These are phyloP conservation scores for Agelas oroides DNA, from an alignment of 37 sponge, comb jelly and placozoan genomes.

Conservation along the genomic window DNA sequence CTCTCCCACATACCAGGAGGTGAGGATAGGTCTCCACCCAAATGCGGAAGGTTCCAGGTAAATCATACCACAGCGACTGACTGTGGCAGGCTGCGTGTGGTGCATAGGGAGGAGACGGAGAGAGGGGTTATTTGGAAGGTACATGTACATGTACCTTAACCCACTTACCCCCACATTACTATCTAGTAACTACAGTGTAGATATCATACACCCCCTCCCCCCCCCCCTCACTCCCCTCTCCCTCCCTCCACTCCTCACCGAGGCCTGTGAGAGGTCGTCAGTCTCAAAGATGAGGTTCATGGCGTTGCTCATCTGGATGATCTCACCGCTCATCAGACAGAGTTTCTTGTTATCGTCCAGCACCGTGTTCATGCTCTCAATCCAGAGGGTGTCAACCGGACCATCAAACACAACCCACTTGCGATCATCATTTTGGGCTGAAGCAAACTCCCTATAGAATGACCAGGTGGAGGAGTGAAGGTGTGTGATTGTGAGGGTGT, in stretches of 20 bases:
- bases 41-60: constrained; percentile 95
- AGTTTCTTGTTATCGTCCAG: constrained; percentile 98
- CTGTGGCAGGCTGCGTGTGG: constrained; percentile 91
- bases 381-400: constrained; percentile 98
- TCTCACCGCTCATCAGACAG: constrained; percentile 99
- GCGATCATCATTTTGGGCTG: constrained; percentile 92
- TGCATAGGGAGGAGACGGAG: not conserved
- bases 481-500: not conserved
- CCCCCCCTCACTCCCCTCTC: constrained; percentile 39
- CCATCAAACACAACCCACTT: constrained; percentile 99
- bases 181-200: too few relatives aligned
- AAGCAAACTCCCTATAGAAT: constrained; percentile 86
- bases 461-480: not conserved
- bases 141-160: not conserved
- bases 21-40: constrained; percentile 92
- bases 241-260: constrained; percentile 58
- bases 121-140: not conserved
- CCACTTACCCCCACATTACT: not conserved
- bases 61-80: constrained; percentile 99
- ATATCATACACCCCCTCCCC: too few relatives aligned
- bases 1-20: constrained; percentile 77
- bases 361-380: constrained; percentile 99
- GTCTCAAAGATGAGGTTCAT: constrained; percentile 99
- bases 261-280: constrained; percentile 95
- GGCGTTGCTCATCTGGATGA: constrained; percentile 95